Base-by-base conservation (phyloP, 1,140 invertebrate genomes). In the Popillia japonica region DNA sequence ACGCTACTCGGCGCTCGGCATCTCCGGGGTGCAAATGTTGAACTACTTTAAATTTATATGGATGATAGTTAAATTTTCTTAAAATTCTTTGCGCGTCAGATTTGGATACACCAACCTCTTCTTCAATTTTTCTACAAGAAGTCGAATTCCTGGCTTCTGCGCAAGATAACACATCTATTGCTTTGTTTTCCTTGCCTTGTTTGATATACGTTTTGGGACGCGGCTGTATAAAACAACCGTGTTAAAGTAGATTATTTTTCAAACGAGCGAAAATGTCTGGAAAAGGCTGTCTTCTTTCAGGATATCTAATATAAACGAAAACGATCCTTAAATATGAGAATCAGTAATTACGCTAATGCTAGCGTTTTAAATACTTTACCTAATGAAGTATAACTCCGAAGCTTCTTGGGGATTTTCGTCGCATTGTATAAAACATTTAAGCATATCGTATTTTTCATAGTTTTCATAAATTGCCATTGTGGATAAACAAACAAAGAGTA, bases 321-420 rank as follows among this genome's bases (percentile, higher is more conserved):
- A 64, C 59, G n/a, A 64, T 64, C 59, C 59, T n/a, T 64, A 64
- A 64, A 64, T 22, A 23, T 64, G 14, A 64, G 59, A 64, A 64
- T 22, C n/a, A 17, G 20, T 6, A 22, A 64, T n/a, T 64, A 64
- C 8, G 1, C n/a, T n/a, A n/a, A n/a, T n/a, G n/a, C n/a, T n/a
- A n/a, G n/a, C 14, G 8, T n/a, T 64, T 64, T 23, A 20, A 64
- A 64, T 17, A 44, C 42, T 44, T 44, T 44, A 44, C 14, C 14
- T 44, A 44, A 11, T 44, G 42, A 7, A 44, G 14, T 44, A 44
- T 44, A 44, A 44, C 42, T 44, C 42, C 9, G 42, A 44, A 9
- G 42, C 42, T 44, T 44, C 42, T 44, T n/a, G 42, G 42, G 42
- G 27, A 34, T 34, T 34, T 34, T 34, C 27, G 27, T 34, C 27